Conservation (phyloP, 2,113 vertebrate genomes). For the Gymnocephalus cernua region DNA sequence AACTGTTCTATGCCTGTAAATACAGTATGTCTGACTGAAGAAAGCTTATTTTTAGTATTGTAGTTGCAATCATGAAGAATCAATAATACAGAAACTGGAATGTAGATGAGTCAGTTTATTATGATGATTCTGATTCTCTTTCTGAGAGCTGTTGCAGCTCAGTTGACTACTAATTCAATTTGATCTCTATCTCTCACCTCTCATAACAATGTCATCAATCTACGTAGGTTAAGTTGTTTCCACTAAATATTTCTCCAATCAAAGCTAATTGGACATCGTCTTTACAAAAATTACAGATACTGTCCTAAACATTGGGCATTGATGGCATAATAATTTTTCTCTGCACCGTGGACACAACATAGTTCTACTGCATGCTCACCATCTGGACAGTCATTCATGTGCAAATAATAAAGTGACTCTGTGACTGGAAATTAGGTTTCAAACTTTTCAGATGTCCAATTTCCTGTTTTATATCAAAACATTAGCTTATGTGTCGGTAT, state of each 20-base stretch:
- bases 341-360: not conserved
- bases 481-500: not conserved
- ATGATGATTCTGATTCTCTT: not conserved
- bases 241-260: conserved; percentile 10
- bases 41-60: too few species aligned
- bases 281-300: not conserved
- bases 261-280: not conserved
- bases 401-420: conserved; percentile 21
- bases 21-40: not conserved
- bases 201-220: conserved; percentile 22
- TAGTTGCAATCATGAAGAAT: not conserved
- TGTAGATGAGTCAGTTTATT: not conserved
- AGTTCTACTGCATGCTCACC: not conserved
- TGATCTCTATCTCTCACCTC: conserved; percentile 32
- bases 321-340: not conserved
- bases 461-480: not conserved
- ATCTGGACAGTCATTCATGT: conserved; percentile 35
- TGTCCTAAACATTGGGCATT: conserved; percentile 15
- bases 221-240: conserved; percentile 17
- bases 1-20: not conserved
- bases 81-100: not conserved
- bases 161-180: conserved; percentile 27
- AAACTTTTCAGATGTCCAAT: not conserved
- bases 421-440: conserved; percentile 4
- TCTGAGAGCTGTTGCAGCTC: conserved; percentile 12